Evolutionary conservation across 1,140 invertebrate species (phyloP), one percentile per base, ranked within the genome.

Genomic region (Leptinotarsa texana): DNA sequence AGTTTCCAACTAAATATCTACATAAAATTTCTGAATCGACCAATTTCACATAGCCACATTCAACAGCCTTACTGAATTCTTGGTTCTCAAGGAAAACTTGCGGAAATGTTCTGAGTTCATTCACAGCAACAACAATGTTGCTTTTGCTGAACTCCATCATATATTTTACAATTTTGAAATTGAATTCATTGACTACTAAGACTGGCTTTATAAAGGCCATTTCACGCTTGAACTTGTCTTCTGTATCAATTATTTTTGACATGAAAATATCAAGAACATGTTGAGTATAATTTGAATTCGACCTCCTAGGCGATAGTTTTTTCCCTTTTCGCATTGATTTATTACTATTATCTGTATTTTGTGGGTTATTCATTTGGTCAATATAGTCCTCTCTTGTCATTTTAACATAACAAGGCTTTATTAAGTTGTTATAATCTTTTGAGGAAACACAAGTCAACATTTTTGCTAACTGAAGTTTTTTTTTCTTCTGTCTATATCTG

Each of bases 81-180:
- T 15, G 13, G 42, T 57, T 24, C 57, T 72, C 24, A 18, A 67
- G 33, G 8, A 67, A 15, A 33, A n/a, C 22, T 22, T 61, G 15
- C 5, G 49, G 63, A 67, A 75, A 61, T 15, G 67, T 21, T 17
- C 18, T 67, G 33, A 13, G 8, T 17, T 68, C 27, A n/a, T 49
- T 51, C 13, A 65, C 47, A 11, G 65, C 42, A 75, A 68, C 71
- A 24, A 75, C 70, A n/a, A 75, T 69, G 62, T 75, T 75, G n/a
- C 63, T 49, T 72, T 71, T 75, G 71, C 33, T 24, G 18, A 21
- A 72, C 18, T 47, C 47, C 22, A 27, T 33, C n/a, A 13, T 15
- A 48, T 61, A 72, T 15, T 72, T 48, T 5, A 72, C 47, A 8
- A 61, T 51, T 11, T 8, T n/a, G 42, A 61, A 72, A 21, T 75